A percentile compares a stretch with the other conserved stretches of the same genome.
These are phyloP conservation scores for Archivesica marissinica DNA, from an alignment of 1,140 invertebrate species.

Conservation along the genomic window DNA sequence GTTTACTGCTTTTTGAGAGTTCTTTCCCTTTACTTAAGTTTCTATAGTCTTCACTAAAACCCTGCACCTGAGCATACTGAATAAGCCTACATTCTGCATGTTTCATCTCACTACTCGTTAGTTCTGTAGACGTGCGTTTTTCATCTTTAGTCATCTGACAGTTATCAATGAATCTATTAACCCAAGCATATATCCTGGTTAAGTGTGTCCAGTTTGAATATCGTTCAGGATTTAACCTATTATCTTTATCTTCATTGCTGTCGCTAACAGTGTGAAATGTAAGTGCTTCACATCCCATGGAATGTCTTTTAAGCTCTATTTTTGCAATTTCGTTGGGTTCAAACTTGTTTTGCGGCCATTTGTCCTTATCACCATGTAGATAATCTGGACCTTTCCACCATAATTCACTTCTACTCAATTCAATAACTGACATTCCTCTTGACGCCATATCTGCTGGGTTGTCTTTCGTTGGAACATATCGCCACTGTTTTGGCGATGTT, in stretches of 20 bases:
- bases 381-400: too few species aligned
- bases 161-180: slow-evolving; percentile 8
- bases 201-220: neutral
- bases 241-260: neutral
- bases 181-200: neutral
- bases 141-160: neutral
- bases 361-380: too few species aligned
- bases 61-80: neutral
- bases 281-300: too few species aligned
- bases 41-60: neutral
- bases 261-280: too few species aligned
- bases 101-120: neutral
- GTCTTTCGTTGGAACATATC: too few species aligned
- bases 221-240: neutral
- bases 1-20: slow-evolving; percentile 1
- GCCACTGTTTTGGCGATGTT: too few species aligned
- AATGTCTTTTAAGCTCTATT: too few species aligned
- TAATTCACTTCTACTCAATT: too few species aligned
- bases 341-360: too few species aligned
- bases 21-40: neutral
- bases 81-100: neutral
- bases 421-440: too few species aligned
- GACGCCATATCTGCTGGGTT: too few species aligned
- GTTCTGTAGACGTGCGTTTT: neutral
- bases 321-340: too few species aligned